Evolutionary conservation across 2,113 vertebrate genomes (phyloP), one percentile per base, ranked within the genome.

Genomic region (Hydropotes inermis): DNA sequence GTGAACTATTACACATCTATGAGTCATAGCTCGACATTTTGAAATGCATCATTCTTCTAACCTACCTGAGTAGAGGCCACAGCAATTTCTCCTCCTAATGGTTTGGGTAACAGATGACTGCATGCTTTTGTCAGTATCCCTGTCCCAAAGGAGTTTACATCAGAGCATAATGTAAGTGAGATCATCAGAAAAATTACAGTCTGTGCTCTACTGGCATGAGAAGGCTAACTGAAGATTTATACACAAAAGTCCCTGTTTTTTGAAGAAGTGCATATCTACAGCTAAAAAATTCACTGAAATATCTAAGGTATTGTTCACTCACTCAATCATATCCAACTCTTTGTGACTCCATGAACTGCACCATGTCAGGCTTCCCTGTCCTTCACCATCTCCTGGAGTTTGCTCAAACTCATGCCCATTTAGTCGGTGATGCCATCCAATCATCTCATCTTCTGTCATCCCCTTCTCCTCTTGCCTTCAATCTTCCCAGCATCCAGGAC

Each of bases 381-480:
- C n/a, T 36, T 70, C n/a, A 70, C n/a, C 64, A 70, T n/a, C n/a
- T n/a, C 17, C n/a, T 5, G 9, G 17, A 21, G 17, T 36, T 36
- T 70, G 64, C 17, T 70, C 64, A 36, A 70, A 70, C 4, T 36
- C 21, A 36, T 23, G 19, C 36, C 64, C n/a, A 21, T 19, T 36
- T 9, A 36, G 64, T 70, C 2, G 0, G 11, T 70, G n/a, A 23
- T 12, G n/a, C 17, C 9, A 36, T 36, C 64, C 64, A 36, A 12
- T 9, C 17, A 70, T 23, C 16, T 36, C 64, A 70, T 21, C 6
- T 17, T 70, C n/a, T 70, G 64, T 6, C 21, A 0, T 21, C 33
- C 0, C 0, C n/a, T 70, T 70, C 64, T 70, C 2, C 9, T 36
- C 17, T 33, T 0, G 0, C 64, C n/a, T 67, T 12, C 17, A 70